These are phyloP conservation scores for Falco cherrug DNA, from an alignment of 2,797 vertebrate genomes.

Conservation along the genomic window DNA sequence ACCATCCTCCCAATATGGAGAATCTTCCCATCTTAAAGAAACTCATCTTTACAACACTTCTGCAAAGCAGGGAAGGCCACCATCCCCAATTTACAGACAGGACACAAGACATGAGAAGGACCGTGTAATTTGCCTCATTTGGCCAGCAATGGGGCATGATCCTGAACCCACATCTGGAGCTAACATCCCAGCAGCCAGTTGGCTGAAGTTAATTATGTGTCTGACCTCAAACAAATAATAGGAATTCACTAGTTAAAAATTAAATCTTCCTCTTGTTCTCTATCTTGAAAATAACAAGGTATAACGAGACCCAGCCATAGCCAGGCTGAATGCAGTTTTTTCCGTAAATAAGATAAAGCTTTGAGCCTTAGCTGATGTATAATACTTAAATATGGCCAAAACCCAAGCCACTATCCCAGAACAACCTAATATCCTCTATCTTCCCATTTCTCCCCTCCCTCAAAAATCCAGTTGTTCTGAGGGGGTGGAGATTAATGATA, in stretches of 20 bases:
- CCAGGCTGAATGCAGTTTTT: background rate
- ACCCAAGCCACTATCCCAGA: background rate
- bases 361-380: conserved; percentile 18
- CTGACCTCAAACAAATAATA: conserved; percentile 28
- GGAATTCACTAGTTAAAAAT: conserved; percentile 18
- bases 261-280: background rate
- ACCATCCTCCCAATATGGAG: background rate
- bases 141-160: background rate
- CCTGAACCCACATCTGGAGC: background rate
- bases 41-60: background rate
- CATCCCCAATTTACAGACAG: background rate
- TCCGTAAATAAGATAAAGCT: conserved; percentile 7
- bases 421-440: conserved; percentile 20
- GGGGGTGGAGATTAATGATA: conserved; percentile 42
- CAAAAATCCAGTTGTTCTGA: conserved; percentile 19
- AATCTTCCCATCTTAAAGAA: background rate
- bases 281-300: background rate
- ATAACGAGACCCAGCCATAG: background rate
- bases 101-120: background rate
- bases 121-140: background rate
- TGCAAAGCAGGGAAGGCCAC: background rate
- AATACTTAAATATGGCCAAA: conserved; percentile 22
- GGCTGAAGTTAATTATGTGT: background rate
- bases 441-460: background rate
- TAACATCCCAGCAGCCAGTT: background rate